Evolutionary conservation across 2,113 vertebrate genomes (phyloP).

Genomic region (Myrmecobius fasciatus): DNA sequence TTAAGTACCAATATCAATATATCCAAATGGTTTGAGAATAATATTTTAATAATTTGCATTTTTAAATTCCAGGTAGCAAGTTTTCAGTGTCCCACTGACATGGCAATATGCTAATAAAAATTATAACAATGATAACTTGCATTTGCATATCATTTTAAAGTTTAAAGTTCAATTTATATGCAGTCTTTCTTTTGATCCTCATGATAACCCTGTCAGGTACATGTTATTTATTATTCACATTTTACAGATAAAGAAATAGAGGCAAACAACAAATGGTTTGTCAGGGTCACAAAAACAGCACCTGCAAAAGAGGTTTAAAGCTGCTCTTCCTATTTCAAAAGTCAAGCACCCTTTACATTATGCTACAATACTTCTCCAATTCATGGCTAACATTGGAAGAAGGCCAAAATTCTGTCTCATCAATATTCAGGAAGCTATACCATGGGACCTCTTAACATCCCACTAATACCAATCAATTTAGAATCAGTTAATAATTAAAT

Average conservation of each 20-base stretch:
- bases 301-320: not conserved
- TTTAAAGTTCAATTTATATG: not conserved
- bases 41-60: not conserved
- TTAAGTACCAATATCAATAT: no score
- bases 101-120: not conserved
- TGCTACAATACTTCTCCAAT: not conserved
- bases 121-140: not conserved
- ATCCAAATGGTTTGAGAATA: not conserved
- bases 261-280: not conserved
- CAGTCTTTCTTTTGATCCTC: not conserved
- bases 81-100: not conserved
- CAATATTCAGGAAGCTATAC: not conserved
- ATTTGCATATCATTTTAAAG: not conserved
- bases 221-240: not conserved
- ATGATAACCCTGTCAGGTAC: not conserved
- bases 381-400: not conserved
- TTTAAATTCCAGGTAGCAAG: not conserved
- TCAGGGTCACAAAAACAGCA: not conserved
- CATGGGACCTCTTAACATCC: not conserved
- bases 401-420: not conserved
- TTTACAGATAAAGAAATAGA: not conserved
- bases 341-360: not conserved
- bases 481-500: not conserved
- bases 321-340: not conserved
- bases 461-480: not conserved